Base-by-base conservation (phyloP, 2,113 vertebrate genomes). In the Poecilia latipinna region DNA sequence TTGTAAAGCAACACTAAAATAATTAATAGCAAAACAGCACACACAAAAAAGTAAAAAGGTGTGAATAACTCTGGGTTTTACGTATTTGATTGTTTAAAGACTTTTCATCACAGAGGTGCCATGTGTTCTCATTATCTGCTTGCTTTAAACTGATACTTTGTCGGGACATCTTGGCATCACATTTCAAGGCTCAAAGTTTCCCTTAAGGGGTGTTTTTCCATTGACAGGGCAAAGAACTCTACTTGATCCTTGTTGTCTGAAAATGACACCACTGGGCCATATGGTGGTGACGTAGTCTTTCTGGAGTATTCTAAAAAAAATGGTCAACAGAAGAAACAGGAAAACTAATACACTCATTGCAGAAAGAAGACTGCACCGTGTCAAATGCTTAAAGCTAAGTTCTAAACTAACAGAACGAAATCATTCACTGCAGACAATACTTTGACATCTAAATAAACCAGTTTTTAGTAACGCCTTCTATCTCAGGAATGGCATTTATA, bases 181-280 rank as follows among this genome's bases (percentile, higher is more conserved):
- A 65, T 74, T 74, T 65, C 44, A 65, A 37, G n/a, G 13, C 62
- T 26, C 26, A 42, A 44, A 44, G 5, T 42, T 28, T 3, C 44
- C 22, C 12, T 54, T 51, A n/a, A 15, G 19, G 22, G 33, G 12
- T 12, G 24, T 74, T 74, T 73, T 73, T 65, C 31, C 60, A 63
- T 35, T 65, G 35, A 8, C 13, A 22, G 13, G 29, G 24, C 32
- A 54, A 31, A 32, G 37, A 35, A 42, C 65, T 35, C 26, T 19
- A 65, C 24, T 28, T 22, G 42, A 54, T n/a, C 42, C 32, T 74
- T 24, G 17, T 4, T 31, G 31, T 57, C 22, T 35, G 39, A 29
- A 74, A 33, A 8, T 29, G 62, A 74, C 1, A 37, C 29, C 61
- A 5, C 24, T 65, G 24, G 19, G 44, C 24, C 44, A 57, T 51